A percentile compares a stretch with the other conserved stretches of the same genome.
phyloP scores from a whole-genome alignment of 1,140 invertebrate species.

The Reticulitermes speratus region DNA sequence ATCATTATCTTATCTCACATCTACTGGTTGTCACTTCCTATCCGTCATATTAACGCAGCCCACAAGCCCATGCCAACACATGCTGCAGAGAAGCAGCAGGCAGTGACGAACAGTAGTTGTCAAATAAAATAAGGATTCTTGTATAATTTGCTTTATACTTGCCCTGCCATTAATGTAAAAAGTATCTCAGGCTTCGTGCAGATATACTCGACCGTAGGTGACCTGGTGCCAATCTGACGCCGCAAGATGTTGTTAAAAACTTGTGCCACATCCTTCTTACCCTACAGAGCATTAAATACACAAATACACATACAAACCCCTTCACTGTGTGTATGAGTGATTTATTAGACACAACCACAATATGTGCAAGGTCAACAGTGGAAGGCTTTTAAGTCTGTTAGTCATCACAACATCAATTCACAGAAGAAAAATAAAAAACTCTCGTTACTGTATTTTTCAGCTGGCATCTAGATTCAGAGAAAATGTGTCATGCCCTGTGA shows the following conservation, averaged over 20 bases:
- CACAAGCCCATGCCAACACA: background rate
- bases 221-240: conserved; percentile 95
- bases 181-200: conserved; percentile 97
- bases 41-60: background rate
- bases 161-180: conserved; percentile 95
- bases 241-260: conserved; percentile 99
- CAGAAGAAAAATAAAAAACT: no score
- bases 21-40: no score
- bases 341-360: no score
- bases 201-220: conserved; percentile 98
- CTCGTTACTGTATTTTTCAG: no score
- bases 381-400: no score
- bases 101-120: background rate
- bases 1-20: no score
- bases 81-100: no score
- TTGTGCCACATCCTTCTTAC: conserved; percentile 98
- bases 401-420: no score
- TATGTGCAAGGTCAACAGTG: no score
- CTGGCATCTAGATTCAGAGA: no score
- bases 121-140: background rate
- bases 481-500: no score
- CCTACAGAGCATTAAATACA: conserved; percentile 51
- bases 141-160: conserved; percentile 43
- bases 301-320: background rate
- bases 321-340: background rate